phyloP scores from a whole-genome alignment of 2,797 vertebrate species.

The Distichodus sexfasciatus region DNA sequence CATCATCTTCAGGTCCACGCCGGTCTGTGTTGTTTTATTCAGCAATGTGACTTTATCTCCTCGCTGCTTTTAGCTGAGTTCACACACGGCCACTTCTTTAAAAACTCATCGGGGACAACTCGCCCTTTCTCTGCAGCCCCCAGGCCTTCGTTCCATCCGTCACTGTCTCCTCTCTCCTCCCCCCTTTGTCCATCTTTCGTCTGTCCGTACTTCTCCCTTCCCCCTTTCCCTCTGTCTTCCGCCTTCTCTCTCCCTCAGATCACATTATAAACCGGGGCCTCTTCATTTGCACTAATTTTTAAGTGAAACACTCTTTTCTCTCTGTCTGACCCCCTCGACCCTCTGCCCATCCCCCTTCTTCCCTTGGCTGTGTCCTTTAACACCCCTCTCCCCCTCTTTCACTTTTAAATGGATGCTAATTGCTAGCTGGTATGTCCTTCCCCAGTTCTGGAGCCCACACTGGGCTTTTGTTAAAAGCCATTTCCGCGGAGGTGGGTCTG shows the following conservation, averaged over 20 bases:
- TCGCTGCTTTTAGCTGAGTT: background rate
- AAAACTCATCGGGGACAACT: constrained; percentile 46
- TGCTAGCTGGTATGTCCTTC: constrained; percentile 60
- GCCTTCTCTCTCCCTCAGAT: constrained; percentile 59
- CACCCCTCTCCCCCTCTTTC: constrained; percentile 41
- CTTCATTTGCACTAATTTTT: constrained; percentile 76
- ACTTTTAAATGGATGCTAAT: constrained; percentile 59
- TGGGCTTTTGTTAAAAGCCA: constrained; percentile 35
- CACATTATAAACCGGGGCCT: constrained; percentile 74
- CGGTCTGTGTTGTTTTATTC: background rate
- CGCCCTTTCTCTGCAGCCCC: constrained; percentile 55
- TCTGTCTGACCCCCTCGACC: constrained; percentile 60
- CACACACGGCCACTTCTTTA: constrained; percentile 24
- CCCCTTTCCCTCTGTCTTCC: constrained; percentile 39
- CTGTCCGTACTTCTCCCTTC: constrained; percentile 53
- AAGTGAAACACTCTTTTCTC: constrained; percentile 68
- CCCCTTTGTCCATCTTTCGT: constrained; percentile 63
- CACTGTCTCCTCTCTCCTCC: constrained; percentile 70
- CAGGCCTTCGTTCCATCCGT: constrained; percentile 66
- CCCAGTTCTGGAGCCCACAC: constrained; percentile 54
- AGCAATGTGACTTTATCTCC: background rate
- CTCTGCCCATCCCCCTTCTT: constrained; percentile 44
- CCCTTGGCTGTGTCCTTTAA: constrained; percentile 4
- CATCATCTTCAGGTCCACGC: no score
- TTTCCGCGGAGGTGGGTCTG: constrained; percentile 25